phyloP scores from a whole-genome alignment of 30 jellyfish, hydroid and myxozoan species.

The Pelagia noctiluca region DNA sequence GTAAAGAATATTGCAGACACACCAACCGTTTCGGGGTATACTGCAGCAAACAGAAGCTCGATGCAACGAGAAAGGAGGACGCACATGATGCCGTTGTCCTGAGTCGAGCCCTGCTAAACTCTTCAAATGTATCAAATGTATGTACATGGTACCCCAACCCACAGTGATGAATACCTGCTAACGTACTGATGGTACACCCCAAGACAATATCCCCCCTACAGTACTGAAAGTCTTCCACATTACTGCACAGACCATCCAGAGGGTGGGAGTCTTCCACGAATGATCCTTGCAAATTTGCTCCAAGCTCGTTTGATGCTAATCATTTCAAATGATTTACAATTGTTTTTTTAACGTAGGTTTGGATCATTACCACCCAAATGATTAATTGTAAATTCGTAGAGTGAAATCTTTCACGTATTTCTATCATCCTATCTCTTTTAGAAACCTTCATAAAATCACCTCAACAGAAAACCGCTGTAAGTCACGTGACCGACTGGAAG shows the following conservation, averaged over 20 bases:
- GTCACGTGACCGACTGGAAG: conserved; percentile 67
- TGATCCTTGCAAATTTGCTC: neutral
- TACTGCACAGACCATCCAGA: neutral
- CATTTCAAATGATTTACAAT: neutral
- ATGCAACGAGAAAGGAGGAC: no score
- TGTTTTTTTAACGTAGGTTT: neutral
- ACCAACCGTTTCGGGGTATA: no score
- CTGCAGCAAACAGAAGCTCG: no score
- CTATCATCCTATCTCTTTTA: neutral
- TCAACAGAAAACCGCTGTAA: conserved; percentile 41
- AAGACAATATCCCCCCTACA: no score
- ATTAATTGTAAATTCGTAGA: neutral
- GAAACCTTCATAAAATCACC: conserved; percentile 50
- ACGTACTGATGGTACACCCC: no score
- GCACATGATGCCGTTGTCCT: no score
- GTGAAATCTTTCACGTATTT: neutral
- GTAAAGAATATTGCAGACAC: no score
- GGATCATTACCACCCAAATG: neutral
- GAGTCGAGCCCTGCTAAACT: no score
- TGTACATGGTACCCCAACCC: no score
- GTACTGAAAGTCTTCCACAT: no score
- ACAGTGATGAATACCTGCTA: no score
- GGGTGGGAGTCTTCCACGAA: neutral
- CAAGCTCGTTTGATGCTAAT: neutral
- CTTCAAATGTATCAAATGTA: no score